phyloP scores from a whole-genome alignment of 2,888 invertebrate species.

The Cataglyphis altisquamis region DNA sequence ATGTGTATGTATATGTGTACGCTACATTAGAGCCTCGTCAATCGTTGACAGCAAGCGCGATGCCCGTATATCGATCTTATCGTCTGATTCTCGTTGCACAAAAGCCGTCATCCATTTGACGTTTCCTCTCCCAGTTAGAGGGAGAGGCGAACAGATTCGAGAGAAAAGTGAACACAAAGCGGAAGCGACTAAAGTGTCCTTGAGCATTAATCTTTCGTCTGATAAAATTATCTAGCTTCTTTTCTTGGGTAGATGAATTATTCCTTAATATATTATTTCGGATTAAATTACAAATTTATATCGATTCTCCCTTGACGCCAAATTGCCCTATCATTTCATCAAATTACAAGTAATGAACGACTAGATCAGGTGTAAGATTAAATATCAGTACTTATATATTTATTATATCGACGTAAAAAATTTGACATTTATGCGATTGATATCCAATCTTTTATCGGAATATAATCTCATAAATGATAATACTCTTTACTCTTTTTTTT shows the following conservation, averaged over 20 bases:
- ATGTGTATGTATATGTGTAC: neutral
- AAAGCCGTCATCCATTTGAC: constrained; percentile 39
- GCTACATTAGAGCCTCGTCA: neutral
- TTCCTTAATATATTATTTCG: neutral
- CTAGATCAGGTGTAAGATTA: neutral
- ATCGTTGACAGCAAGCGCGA: constrained; percentile 9
- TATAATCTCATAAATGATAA: neutral
- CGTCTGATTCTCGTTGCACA: constrained; percentile 38
- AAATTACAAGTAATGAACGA: neutral
- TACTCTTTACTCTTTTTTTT: neutral
- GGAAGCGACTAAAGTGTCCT: constrained; percentile 22
- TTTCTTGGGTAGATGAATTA: neutral
- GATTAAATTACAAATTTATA: constrained; percentile 13
- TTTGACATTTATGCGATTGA: neutral
- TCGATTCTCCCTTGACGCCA: neutral
- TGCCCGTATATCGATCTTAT: constrained; percentile 41
- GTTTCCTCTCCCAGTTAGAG: constrained; percentile 46
- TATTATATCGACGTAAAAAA: constrained; percentile 21
- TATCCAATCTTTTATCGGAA: constrained; percentile 1
- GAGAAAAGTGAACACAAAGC: constrained; percentile 28
- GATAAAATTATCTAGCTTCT: constrained; percentile 6
- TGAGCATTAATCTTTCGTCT: constrained; percentile 36
- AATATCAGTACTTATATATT: neutral
- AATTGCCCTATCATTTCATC: neutral
- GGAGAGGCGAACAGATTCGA: constrained; percentile 23